These are phyloP conservation scores for Limnothrissa miodon DNA, from an alignment of 2,113 vertebrate genomes.

Conservation along the genomic window DNA sequence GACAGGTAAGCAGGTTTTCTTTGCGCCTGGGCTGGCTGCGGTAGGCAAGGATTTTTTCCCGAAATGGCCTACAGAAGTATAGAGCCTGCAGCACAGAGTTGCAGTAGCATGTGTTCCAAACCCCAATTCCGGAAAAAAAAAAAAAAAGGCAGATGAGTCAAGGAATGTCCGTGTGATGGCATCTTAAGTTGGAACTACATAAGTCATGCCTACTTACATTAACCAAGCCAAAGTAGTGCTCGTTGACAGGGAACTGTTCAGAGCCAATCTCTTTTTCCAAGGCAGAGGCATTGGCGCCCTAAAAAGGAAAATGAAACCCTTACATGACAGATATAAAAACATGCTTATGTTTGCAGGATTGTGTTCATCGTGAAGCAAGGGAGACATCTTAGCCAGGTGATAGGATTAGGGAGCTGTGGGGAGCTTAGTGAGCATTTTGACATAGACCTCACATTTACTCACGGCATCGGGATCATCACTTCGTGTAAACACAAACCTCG, in stretches of 20 bases:
- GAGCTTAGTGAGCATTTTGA: not conserved
- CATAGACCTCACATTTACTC: not conserved
- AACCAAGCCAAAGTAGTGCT: conserved; percentile 98
- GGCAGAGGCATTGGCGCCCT: conserved; percentile 99
- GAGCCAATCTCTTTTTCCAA: conserved; percentile 99
- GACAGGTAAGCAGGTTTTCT: conserved; percentile 93
- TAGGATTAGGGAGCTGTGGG: not conserved
- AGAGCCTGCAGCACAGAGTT: conserved; percentile 97
- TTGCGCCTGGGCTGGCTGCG: conserved; percentile 96
- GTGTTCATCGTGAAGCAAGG: not conserved
- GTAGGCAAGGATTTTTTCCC: conserved; percentile 96
- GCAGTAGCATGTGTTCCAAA: conserved; percentile 98
- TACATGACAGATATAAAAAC: not conserved
- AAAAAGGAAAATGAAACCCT: conserved; percentile 19
- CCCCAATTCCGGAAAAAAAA: conserved; percentile 56
- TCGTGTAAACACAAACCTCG: not conserved
- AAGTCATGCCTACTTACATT: conserved; percentile 79
- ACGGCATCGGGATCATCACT: not conserved
- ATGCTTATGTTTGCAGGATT: not conserved
- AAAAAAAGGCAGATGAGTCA: not conserved
- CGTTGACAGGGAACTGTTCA: conserved; percentile 99
- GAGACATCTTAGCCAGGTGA: not conserved
- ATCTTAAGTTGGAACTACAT: not conserved
- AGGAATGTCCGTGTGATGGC: not conserved
- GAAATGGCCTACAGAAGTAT: conserved; percentile 96